Conservation (phyloP, 1,140 invertebrate genomes). For the Drosophila rhopaloa region DNA sequence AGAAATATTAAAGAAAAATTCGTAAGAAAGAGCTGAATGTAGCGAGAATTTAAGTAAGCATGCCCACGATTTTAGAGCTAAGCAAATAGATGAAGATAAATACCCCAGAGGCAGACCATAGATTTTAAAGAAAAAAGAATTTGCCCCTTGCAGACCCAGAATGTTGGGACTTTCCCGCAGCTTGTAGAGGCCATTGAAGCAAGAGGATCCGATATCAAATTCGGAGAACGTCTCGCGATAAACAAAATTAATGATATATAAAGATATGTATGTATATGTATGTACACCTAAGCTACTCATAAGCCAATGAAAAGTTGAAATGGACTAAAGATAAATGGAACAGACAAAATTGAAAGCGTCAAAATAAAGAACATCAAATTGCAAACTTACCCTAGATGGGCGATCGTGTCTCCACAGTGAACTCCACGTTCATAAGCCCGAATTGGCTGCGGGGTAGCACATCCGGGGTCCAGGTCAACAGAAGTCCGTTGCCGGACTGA, state of each 20-base stretch:
- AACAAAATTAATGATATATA: slow-evolving; percentile 50
- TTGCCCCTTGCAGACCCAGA: slow-evolving; percentile 19
- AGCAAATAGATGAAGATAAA: slow-evolving; percentile 51
- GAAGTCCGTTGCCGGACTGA: slow-evolving; percentile 51
- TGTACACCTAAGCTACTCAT: slow-evolving; percentile 70
- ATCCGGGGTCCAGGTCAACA: slow-evolving; percentile 70
- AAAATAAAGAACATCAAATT: slow-evolving; percentile 73
- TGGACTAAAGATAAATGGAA: slow-evolving; percentile 32
- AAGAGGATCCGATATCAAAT: slow-evolving; percentile 11
- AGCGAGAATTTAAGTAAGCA: slow-evolving; percentile 73
- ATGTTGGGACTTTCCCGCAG: slow-evolving; percentile 38
- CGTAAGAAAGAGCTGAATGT: slow-evolving; percentile 72
- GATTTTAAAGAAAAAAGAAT: slow-evolving; percentile 65
- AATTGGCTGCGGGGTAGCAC: slow-evolving; percentile 68
- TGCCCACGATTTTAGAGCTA: slow-evolving; percentile 81
- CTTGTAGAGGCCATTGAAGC: slow-evolving; percentile 47
- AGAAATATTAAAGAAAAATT: slow-evolving; percentile 31
- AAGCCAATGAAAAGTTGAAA: slow-evolving; percentile 75
- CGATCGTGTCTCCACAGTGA: slow-evolving; percentile 46
- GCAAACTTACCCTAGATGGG: slow-evolving; percentile 32
- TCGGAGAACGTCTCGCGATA: slow-evolving; percentile 35
- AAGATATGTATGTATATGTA: slow-evolving; percentile 62
- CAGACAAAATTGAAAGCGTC: slow-evolving; percentile 67
- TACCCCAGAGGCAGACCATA: slow-evolving; percentile 56
- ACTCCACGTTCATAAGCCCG: slow-evolving; percentile 70